Evolutionary conservation across 1,140 invertebrate genomes (phyloP).

Genomic region (Ceratosolen solmsi): DNA sequence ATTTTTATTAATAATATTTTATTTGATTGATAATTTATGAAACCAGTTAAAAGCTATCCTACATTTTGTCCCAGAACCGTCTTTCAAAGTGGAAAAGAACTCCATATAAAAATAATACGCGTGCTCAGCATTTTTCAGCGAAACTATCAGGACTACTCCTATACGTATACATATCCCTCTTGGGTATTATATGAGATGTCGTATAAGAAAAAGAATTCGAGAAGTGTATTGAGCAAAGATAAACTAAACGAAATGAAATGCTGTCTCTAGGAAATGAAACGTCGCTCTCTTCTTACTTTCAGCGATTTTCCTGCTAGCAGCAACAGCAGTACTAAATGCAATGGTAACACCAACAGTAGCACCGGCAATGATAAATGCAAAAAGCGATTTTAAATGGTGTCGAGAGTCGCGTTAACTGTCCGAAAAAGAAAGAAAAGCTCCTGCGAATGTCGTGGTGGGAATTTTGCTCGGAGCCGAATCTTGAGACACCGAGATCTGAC

Average conservation of each 20-base stretch:
- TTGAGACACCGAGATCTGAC: background rate
- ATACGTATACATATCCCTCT: background rate
- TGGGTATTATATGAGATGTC: background rate
- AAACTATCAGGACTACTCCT: background rate
- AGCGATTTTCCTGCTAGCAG: background rate
- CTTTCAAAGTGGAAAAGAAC: background rate
- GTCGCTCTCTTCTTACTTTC: background rate
- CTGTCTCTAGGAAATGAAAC: background rate
- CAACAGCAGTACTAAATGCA: background rate
- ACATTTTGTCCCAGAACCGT: background rate
- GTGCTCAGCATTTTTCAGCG: background rate
- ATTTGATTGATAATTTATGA: conserved; percentile 3
- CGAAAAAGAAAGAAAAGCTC: background rate
- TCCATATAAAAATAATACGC: conserved; percentile 5
- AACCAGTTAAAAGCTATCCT: background rate
- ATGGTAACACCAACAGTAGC: background rate
- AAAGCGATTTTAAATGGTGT: conserved; percentile 1
- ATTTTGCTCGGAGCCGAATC: background rate
- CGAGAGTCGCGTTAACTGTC: background rate
- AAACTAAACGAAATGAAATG: conserved; percentile 1
- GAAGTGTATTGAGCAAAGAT: background rate
- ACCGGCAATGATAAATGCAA: background rate
- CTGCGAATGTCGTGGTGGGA: background rate
- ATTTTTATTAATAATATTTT: too few relatives aligned
- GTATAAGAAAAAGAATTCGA: background rate